These are phyloP conservation scores for Acrocyrtus sp. DNA, from an alignment of 2,888 invertebrate species.

Conservation along the genomic window DNA sequence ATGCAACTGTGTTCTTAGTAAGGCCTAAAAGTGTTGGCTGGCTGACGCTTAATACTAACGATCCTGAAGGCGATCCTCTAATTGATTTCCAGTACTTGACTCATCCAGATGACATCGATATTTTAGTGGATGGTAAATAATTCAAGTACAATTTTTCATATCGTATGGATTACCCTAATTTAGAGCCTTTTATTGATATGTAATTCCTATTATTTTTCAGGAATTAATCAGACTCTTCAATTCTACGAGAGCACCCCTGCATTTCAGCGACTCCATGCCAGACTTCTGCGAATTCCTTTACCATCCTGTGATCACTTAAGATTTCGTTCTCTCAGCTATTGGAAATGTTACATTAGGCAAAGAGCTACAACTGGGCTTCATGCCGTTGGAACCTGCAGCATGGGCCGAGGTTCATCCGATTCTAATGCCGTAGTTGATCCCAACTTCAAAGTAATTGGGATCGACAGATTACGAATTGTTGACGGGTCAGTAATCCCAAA, in stretches of 20 bases:
- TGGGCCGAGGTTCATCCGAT: conserved; percentile 1
- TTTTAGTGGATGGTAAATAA: conserved; percentile 14
- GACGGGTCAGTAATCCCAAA: background rate
- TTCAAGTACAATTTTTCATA: no score
- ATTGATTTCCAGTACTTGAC: conserved; percentile 18
- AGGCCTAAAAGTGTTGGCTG: conserved; percentile 17
- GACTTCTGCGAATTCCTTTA: background rate
- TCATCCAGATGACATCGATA: background rate
- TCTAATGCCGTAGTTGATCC: conserved; percentile 16
- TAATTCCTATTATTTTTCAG: no score
- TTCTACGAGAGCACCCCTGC: conserved; percentile 5
- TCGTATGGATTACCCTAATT: no score
- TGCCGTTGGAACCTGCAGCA: conserved; percentile 6
- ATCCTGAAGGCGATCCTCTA: conserved; percentile 17
- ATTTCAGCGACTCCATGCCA: conserved; percentile 8
- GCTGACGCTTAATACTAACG: background rate
- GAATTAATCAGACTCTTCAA: background rate
- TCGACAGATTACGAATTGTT: background rate
- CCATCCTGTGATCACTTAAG: background rate
- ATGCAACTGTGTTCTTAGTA: background rate
- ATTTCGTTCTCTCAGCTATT: conserved; percentile 26
- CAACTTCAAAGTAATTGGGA: background rate
- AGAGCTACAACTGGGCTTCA: background rate
- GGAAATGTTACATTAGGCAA: conserved; percentile 13
- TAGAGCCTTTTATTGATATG: no score